Conservation (phyloP, 1,140 invertebrate genomes). For the Drosophila punjabiensis region DNA sequence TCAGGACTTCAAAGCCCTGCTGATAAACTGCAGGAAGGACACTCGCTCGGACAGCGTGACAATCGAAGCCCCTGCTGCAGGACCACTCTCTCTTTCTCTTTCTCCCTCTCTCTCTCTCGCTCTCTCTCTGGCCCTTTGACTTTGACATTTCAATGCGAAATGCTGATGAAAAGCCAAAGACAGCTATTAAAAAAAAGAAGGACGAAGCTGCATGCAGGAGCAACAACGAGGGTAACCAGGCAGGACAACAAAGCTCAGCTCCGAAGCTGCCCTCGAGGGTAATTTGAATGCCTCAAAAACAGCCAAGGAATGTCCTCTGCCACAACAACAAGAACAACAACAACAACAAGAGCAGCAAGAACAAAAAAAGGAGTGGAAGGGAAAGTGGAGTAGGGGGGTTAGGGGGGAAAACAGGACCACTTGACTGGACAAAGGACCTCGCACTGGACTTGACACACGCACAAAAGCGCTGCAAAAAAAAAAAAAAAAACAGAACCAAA, state of each 20-base stretch:
- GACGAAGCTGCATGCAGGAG: conserved; percentile 21
- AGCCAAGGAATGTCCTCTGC: conserved; percentile 39
- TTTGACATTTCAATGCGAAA: conserved; percentile 81
- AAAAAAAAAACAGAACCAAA: neutral
- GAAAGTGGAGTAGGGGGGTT: neutral
- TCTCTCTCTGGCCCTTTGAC: conserved; percentile 49
- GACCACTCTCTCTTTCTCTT: neutral
- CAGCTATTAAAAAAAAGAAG: conserved; percentile 52
- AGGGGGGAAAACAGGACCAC: conserved; percentile 29
- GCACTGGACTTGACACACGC: conserved; percentile 79
- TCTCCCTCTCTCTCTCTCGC: neutral
- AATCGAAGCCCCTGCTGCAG: conserved; percentile 48
- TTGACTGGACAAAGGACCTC: conserved; percentile 76
- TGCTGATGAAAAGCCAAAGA: conserved; percentile 82
- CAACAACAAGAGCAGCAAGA: neutral
- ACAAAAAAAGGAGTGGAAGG: conserved; percentile 11
- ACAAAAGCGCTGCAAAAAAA: conserved; percentile 47
- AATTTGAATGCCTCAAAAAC: conserved; percentile 65
- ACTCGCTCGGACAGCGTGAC: conserved; percentile 52
- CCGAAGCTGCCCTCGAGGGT: conserved; percentile 73
- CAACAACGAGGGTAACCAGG: conserved; percentile 26
- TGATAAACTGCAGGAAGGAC: conserved; percentile 54
- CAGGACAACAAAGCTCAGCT: conserved; percentile 59
- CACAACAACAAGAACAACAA: conserved; percentile 3
- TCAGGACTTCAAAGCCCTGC: conserved; percentile 55